Percentiles rank a stretch among this genome's conserved stretches.
Evolutionary conservation across 2,888 invertebrate species (phyloP).

Genomic region (Shargacucullia verbasci): DNA sequence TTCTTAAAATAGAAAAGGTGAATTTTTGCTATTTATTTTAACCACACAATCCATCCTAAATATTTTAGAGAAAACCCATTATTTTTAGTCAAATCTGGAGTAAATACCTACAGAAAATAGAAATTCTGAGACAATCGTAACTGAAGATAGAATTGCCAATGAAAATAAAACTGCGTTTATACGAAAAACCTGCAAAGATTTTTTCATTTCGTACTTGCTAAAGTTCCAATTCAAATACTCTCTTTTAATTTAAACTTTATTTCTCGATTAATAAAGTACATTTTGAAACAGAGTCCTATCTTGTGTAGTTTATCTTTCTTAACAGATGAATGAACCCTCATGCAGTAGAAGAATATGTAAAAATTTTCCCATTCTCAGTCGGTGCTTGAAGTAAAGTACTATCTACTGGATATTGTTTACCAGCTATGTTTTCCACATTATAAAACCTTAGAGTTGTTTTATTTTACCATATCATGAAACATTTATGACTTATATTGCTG

Average conservation of each 20-base stretch:
- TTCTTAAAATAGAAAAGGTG: too few relatives aligned
- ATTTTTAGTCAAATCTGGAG: conserved; percentile 11
- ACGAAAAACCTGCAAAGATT: conserved; percentile 26
- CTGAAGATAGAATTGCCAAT: conserved; percentile 44
- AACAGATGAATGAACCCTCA: conserved; percentile 76
- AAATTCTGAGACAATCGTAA: conserved; percentile 27
- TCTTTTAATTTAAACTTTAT: conserved; percentile 39
- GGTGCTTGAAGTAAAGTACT: conserved; percentile 56
- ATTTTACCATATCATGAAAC: conserved; percentile 44
- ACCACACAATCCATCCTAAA: too few relatives aligned
- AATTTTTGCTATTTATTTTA: too few relatives aligned
- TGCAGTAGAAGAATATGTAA: conserved; percentile 72
- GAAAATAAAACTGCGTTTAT: conserved; percentile 45
- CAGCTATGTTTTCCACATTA: conserved; percentile 64
- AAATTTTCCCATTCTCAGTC: conserved; percentile 59
- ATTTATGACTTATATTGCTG: conserved; percentile 38
- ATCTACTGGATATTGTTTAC: conserved; percentile 64
- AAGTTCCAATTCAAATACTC: conserved; percentile 40
- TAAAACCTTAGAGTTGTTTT: conserved; percentile 55
- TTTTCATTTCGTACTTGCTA: conserved; percentile 44
- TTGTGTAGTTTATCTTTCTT: conserved; percentile 75
- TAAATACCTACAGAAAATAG: conserved; percentile 30
- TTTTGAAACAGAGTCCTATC: conserved; percentile 47
- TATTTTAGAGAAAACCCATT: too few relatives aligned
- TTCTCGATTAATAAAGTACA: conserved; percentile 29